A percentile compares a stretch with the other conserved stretches of the same genome.
These are phyloP conservation scores for Austrofundulus limnaeus DNA, from an alignment of 2,113 vertebrate species.

Conservation along the genomic window DNA sequence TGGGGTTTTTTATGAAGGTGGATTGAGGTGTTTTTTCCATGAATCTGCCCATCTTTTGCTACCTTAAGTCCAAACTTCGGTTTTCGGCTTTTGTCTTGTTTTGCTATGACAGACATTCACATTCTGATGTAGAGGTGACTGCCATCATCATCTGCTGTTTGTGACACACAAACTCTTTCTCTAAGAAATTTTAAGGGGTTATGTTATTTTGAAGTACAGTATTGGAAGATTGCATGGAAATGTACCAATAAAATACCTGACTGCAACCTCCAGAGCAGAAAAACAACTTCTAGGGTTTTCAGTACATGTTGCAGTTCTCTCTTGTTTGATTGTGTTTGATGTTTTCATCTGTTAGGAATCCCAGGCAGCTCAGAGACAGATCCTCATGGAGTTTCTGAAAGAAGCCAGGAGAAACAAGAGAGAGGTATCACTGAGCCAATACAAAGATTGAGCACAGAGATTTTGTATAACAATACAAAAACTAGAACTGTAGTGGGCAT, in stretches of 20 bases:
- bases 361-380: conserved; percentile 95
- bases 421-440: conserved; percentile 81
- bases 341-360: conserved; percentile 84
- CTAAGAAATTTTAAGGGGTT: conserved; percentile 9
- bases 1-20: too few species aligned
- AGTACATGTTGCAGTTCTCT: conserved; percentile 1
- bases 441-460: background rate
- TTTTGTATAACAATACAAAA: too few species aligned
- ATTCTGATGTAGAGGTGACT: background rate
- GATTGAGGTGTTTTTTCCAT: too few species aligned
- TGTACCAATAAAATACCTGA: background rate
- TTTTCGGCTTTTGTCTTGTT: background rate
- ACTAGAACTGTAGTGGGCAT: too few species aligned
- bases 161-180: background rate
- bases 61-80: background rate
- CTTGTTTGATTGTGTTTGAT: conserved; percentile 8
- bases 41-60: too few species aligned
- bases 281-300: background rate
- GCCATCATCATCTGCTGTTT: conserved; percentile 5
- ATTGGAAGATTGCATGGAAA: background rate
- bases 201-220: background rate
- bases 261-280: background rate
- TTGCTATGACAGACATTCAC: background rate
- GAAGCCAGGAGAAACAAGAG: conserved; percentile 97
- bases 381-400: conserved; percentile 98